Conservation (phyloP, 2,797 vertebrate genomes). For the Megaceryle alcyon region DNA sequence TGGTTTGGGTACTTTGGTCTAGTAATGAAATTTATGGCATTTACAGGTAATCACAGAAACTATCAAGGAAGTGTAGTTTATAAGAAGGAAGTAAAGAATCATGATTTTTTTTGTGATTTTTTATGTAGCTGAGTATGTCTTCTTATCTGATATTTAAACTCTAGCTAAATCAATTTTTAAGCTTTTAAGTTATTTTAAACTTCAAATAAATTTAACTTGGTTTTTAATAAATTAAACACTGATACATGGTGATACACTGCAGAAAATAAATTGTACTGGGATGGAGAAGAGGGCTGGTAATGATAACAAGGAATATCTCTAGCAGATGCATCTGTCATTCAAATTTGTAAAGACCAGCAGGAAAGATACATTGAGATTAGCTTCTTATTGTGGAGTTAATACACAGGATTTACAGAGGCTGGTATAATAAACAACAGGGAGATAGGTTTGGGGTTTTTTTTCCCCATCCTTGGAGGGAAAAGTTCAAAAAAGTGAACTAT, state of each 20-base stretch:
- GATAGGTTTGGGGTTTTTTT: rapidly evolving
- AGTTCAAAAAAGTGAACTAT: not conserved
- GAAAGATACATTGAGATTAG: not conserved
- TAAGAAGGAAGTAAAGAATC: not conserved
- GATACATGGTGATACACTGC: not conserved
- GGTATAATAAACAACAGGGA: not conserved
- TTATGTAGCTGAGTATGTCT: not conserved
- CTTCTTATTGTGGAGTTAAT: not conserved
- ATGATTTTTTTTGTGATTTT: not conserved
- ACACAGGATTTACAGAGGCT: not conserved
- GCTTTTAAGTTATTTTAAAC: not conserved
- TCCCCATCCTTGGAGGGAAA: not conserved
- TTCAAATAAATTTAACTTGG: not conserved
- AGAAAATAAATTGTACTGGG: not conserved
- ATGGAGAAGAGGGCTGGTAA: not conserved
- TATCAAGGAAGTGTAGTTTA: not conserved
- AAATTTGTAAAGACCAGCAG: not conserved
- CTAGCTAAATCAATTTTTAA: not conserved
- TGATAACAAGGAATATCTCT: not conserved
- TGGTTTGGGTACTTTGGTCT: not conserved
- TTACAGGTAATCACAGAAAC: not conserved
- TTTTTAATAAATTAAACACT: not conserved
- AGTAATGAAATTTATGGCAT: not conserved
- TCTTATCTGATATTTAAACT: not conserved
- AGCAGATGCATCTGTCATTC: not conserved